Evolutionary conservation across 2,888 invertebrate species (phyloP), one percentile per base, ranked within the genome.

Genomic region (Ophion obscuratus): DNA sequence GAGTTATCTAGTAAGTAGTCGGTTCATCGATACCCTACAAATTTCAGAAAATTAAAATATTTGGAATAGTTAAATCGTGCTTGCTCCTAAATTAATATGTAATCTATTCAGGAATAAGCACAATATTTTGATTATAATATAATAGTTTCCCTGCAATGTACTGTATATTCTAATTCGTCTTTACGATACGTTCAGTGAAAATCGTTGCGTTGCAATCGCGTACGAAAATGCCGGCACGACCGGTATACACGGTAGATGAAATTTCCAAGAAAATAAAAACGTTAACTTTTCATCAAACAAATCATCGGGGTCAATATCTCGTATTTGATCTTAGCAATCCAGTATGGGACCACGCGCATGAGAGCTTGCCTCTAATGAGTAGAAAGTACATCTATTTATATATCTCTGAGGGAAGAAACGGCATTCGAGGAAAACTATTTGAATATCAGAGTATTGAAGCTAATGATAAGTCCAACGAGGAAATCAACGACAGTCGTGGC

Each of bases 381-480:
- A 66, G 31, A 10, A 66, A 66, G 2, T 66, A 66, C 36, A 36
- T 66, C 1, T 40, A 66, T 17, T 14, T 66, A 6, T 66, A 66
- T n/a, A 66, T 66, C n/a, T 66, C 66, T 36, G 40, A 31, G n/a
- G n/a, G n/a, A 7, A 31, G 66, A 31, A 66, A 66, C 36, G 66
- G 66, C 31, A 66, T 66, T 66, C n/a, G 40, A 17, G 66, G 31
- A 66, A 66, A 17, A 17, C 17, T 66, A 3, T n/a, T 66, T 14
- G 9, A 66, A 66, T 36, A 66, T 4, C 31, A 36, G 31, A n/a
- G 31, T 66, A 31, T 66, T 36, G 36, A 17, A 11, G 40, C 31
- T 10, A 17, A 6, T 40, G 7, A n/a, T 5, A 36, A 66, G 36
- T 2, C 66, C 17, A 66, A 66, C 9, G 36, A 7, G n/a, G 36